A percentile compares a stretch with the other conserved stretches of the same genome.
These are phyloP conservation scores for Pseudobourletiella spinata DNA, from an alignment of 1,140 invertebrate species.

Conservation along the genomic window DNA sequence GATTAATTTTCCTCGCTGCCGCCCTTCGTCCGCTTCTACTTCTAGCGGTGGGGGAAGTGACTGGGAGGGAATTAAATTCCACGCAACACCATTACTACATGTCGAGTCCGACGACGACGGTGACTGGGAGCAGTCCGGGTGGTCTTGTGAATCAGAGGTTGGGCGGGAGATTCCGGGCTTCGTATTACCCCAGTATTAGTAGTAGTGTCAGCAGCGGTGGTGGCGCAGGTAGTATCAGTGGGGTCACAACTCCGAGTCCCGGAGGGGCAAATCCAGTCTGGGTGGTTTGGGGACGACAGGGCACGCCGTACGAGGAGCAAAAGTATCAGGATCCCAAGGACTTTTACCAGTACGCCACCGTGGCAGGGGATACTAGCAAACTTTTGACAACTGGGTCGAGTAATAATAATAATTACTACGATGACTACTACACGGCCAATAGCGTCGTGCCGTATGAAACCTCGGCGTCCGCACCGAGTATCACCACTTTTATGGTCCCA, in stretches of 20 bases:
- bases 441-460: not conserved
- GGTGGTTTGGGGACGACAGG: slow-evolving; percentile 7
- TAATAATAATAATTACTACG: not conserved
- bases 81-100: not conserved
- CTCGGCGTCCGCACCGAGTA: too few relatives aligned
- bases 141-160: too few relatives aligned
- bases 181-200: not conserved
- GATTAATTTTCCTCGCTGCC: too few relatives aligned
- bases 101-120: not conserved
- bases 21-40: not conserved
- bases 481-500: too few relatives aligned
- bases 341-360: not conserved
- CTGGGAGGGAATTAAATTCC: not conserved
- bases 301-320: not conserved
- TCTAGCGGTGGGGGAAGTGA: not conserved
- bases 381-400: not conserved
- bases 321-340: not conserved
- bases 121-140: not conserved
- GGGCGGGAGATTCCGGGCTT: not conserved
- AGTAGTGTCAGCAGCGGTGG: not conserved
- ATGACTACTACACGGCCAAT: not conserved
- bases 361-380: not conserved
- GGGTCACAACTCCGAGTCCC: not conserved
- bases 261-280: not conserved
- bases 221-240: not conserved